Conservation (phyloP, 2,113 vertebrate genomes). For the Corynorhinus townsendii region DNA sequence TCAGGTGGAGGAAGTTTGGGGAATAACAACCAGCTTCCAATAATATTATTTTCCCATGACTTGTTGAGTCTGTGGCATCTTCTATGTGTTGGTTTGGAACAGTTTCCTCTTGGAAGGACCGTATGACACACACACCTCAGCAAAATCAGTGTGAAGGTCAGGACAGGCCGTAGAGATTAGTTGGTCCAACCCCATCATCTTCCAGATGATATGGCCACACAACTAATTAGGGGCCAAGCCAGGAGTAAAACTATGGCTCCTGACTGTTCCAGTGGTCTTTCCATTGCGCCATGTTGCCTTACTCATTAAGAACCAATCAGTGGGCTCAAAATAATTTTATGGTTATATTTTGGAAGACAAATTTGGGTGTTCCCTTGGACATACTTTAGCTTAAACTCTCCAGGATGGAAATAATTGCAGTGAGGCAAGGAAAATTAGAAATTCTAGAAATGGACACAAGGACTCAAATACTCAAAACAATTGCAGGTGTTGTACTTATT, state of each 20-base stretch:
- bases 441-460: neutral
- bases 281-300: neutral
- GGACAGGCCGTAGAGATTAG: neutral
- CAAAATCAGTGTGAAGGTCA: neutral
- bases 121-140: neutral
- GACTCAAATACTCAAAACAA: neutral
- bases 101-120: neutral
- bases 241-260: neutral
- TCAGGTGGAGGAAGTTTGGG: neutral
- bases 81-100: neutral
- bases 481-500: neutral
- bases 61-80: neutral
- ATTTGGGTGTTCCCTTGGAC: neutral
- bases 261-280: neutral
- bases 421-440: neutral
- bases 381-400: neutral
- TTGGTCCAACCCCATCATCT: neutral
- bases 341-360: constrained; percentile 5
- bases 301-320: neutral
- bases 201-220: neutral
- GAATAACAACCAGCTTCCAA: neutral
- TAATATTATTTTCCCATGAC: neutral
- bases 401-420: neutral
- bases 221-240: neutral
- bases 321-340: neutral